Base-by-base conservation (phyloP, 2,888 invertebrate species). In the Drosophila hamatofila region DNA sequence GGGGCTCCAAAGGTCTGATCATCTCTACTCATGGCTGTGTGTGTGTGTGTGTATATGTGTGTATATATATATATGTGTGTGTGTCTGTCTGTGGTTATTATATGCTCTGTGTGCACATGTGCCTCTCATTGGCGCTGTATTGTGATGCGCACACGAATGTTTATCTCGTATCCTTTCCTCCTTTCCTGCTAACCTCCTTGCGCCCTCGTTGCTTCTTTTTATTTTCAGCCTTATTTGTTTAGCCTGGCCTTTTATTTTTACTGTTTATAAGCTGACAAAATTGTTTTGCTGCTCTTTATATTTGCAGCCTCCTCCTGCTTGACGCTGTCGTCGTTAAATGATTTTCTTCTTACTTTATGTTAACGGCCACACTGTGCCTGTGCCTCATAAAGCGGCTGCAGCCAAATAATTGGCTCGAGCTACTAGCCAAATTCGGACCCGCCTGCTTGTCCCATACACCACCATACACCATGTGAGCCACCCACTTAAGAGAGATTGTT, bases 261-360 rank as follows among this genome's bases (percentile, higher is more conserved):
- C 88, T 83, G 83, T 82, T 87, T 84, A 83, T 83, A 83, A 87
- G 83, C 83, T 83, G 88, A 78, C 81, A 87, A 83, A 83, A 83
- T 83, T 87, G 83, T 83, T 79, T 87, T 74, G 63, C 52, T 57
- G 35, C 56, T 64, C 39, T 33, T 65, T 68, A 59, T 52, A 42
- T 35, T 35, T 41, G 56, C 35, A 46, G 62, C 16, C 11, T 18
- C 63, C 49, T 39, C 16, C 11, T 18, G 59, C 49, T 39, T 49
- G 54, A 35, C 70, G 39, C 35, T 33, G 65, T 42, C 59, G 52
- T 63, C 49, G 62, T 67, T 81, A 78, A 83, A 80, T 74, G 81
- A 70, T 63, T 65, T 65, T 72, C 59, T 59, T 46, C 41, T 54
- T 57, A 27, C 21, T 51, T 35, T 54, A 33, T 62, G 64, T 60